A percentile compares a stretch with the other conserved stretches of the same genome.
Conservation (phyloP, 2,888 invertebrate genomes). For the Yponomeuta plumbellus region DNA sequence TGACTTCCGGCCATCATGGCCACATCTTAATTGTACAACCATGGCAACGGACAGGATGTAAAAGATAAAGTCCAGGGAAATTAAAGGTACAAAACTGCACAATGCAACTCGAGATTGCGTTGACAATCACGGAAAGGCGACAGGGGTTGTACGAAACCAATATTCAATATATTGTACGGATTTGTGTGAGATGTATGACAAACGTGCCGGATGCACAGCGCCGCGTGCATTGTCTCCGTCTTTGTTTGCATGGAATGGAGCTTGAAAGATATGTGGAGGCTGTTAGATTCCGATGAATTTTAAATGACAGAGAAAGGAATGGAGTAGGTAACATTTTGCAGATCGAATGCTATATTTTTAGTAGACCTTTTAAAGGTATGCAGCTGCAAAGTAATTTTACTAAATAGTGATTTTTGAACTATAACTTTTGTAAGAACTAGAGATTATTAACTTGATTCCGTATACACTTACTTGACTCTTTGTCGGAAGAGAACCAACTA, state of each 20-base stretch:
- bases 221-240: conserved; percentile 38
- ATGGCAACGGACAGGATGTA: conserved; percentile 37
- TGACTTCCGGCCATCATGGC: conserved; percentile 23
- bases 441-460: too few species aligned
- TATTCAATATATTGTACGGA: conserved; percentile 31
- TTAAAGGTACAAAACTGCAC: neutral
- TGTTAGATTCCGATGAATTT: conserved; percentile 71
- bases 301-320: conserved; percentile 44
- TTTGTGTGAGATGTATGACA: conserved; percentile 29
- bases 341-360: neutral
- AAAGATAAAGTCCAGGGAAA: conserved; percentile 12
- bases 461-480: too few species aligned
- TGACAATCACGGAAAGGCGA: conserved; percentile 28
- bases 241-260: conserved; percentile 49
- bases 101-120: conserved; percentile 19
- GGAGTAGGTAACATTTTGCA: conserved; percentile 26
- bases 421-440: too few species aligned
- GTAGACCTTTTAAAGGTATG: neutral
- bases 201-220: conserved; percentile 58
- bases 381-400: neutral
- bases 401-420: neutral
- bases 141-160: conserved; percentile 36
- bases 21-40: conserved; percentile 29
- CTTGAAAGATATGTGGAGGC: conserved; percentile 63
- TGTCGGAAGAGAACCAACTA: too few species aligned